Evolutionary conservation across 2,888 invertebrate species (phyloP), one percentile per base, ranked within the genome.

Genomic region (Caenorhabditis afra): DNA sequence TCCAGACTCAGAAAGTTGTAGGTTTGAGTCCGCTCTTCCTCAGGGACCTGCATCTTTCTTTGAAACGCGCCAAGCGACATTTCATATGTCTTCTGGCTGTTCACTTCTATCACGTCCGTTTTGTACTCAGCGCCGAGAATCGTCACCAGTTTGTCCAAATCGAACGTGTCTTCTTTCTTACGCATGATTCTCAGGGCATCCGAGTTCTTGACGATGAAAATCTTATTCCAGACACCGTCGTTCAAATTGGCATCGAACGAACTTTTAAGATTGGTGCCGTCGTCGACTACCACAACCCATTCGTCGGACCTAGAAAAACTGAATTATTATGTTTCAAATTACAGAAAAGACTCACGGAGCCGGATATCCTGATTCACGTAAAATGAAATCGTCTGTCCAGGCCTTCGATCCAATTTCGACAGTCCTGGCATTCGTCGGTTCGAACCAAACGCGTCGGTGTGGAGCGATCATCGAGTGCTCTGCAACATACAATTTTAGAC

Each of bases 61-160:
- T 39, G 23, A 16, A 87, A 96, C 87, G 95, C 94, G 18, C 93
- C 92, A 85, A 96, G 92, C 50, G 94, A 93, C 95, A 96, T 95
- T 81, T 94, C 93, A 77, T 94, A 92, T 62, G 95, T 94, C 53
- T 93, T 93, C 91, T 96, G 96, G 85, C 94, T 93, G 57, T 94
- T 93, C 0, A 96, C 95, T 90, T 92, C 91, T 22, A 89, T 87
- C 0, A 84, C 84, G 62, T 87, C 86, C n/a, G 39, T 47, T 14
- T 12, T 41, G 50, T 18, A 39, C 39, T 35, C 39, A 65, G 2
- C 18, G 85, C 87, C 87, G 14, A 87, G 59, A 22, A 84, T 65
- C 10, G 78, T 44, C 16, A 82, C 52, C 3, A 82, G 52, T n/a
- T 84, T 77, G 10, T 85, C 79, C 0, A 86, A 49, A 22, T 62